Percentiles rank a stretch among this genome's conserved stretches.
These are phyloP conservation scores for Brachionichthys hirsutus DNA, from an alignment of 2,113 vertebrate genomes.

Conservation along the genomic window DNA sequence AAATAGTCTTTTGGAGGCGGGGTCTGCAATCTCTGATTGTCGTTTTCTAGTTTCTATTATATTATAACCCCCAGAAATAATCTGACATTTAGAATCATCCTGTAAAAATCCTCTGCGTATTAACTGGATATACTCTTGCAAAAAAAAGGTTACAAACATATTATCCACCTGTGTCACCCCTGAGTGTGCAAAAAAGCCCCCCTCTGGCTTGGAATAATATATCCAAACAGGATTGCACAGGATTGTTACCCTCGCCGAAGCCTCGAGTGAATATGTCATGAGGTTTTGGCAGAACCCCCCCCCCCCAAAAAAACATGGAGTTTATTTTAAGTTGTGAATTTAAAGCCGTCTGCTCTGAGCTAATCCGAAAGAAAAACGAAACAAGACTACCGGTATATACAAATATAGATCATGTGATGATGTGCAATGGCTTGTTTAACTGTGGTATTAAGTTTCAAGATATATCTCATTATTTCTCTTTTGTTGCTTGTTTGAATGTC, in stretches of 20 bases:
- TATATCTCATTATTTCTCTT: constrained; percentile 75
- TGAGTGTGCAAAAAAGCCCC: constrained; percentile 63
- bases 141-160: constrained; percentile 52
- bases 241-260: too few species aligned
- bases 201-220: constrained; percentile 66
- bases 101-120: constrained; percentile 27
- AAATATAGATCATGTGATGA: constrained; percentile 82
- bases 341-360: constrained; percentile 73
- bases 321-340: constrained; percentile 46
- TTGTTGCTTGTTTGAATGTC: constrained; percentile 71
- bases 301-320: constrained; percentile 25
- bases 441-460: constrained; percentile 81
- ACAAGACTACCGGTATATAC: constrained; percentile 41
- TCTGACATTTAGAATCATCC: constrained; percentile 46
- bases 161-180: constrained; percentile 67
- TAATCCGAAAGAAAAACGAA: constrained; percentile 61
- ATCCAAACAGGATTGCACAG: constrained; percentile 19
- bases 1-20: too few species aligned
- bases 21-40: too few species aligned
- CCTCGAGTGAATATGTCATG: constrained; percentile 31
- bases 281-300: constrained; percentile 11
- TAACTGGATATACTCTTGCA: constrained; percentile 41
- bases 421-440: constrained; percentile 91
- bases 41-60: too few species aligned
- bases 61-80: too few species aligned